These are phyloP conservation scores for Oxycera nigricornis DNA, from an alignment of 2,888 invertebrate genomes.

Conservation along the genomic window DNA sequence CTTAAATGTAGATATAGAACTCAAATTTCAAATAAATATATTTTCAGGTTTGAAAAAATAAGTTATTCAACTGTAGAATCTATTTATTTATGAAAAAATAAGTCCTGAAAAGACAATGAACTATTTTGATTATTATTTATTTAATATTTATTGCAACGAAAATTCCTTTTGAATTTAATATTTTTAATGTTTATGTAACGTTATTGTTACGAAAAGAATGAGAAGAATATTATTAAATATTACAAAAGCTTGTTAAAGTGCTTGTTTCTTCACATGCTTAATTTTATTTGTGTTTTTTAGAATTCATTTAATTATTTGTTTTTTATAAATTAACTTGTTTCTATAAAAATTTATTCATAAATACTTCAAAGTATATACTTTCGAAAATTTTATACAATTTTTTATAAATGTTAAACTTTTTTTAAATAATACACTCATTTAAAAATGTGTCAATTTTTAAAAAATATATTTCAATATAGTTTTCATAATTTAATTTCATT, in stretches of 20 bases:
- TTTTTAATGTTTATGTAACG: background rate
- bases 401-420: too few species aligned
- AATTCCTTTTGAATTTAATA: background rate
- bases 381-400: too few species aligned
- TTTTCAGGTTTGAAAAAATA: background rate
- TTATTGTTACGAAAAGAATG: background rate
- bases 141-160: background rate
- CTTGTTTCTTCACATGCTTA: background rate
- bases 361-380: too few species aligned
- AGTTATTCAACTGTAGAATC: background rate
- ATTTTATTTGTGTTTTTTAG: background rate
- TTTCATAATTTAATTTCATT: too few species aligned
- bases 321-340: background rate
- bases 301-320: background rate
- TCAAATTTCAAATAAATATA: background rate
- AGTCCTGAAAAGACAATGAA: background rate
- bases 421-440: too few species aligned
- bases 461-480: too few species aligned
- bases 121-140: background rate
- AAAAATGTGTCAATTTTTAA: too few species aligned
- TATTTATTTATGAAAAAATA: background rate
- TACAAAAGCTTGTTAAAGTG: background rate
- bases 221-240: background rate
- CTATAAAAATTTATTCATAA: background rate
- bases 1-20: background rate